Evolutionary conservation across 1,140 invertebrate genomes (phyloP).

Genomic region (Hormaphis cornu): DNA sequence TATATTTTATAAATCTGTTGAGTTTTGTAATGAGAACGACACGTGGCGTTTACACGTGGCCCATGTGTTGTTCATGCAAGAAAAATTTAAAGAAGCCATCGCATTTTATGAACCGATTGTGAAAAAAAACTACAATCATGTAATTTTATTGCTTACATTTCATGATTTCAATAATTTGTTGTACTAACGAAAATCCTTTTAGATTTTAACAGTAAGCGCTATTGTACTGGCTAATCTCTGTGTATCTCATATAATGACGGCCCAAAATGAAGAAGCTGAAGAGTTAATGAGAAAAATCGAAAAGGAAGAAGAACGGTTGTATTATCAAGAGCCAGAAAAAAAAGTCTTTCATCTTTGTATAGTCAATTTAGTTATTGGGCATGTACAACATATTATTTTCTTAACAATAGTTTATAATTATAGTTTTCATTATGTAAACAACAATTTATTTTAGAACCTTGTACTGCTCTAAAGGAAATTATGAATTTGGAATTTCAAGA

Average conservation of each 20-base stretch:
- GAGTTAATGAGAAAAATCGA: conserved; percentile 98
- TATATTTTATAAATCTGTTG: conserved; percentile 90
- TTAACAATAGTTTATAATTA: too few species aligned
- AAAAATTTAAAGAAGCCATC: conserved; percentile 96
- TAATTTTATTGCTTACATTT: conserved; percentile 40
- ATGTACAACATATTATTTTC: conserved; percentile 37
- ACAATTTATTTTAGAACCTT: conserved; percentile 66
- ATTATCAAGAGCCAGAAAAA: conserved; percentile 87
- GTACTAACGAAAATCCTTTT: not conserved
- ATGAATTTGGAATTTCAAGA: conserved; percentile 96
- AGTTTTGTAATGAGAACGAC: conserved; percentile 96
- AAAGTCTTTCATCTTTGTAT: conserved; percentile 97
- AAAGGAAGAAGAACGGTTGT: conserved; percentile 89
- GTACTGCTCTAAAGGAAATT: conserved; percentile 98
- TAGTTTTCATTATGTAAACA: too few species aligned
- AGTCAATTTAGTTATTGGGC: conserved; percentile 96
- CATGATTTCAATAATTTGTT: not conserved
- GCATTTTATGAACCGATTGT: conserved; percentile 98
- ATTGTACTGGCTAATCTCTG: conserved; percentile 97
- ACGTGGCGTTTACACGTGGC: conserved; percentile 96
- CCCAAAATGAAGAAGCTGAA: conserved; percentile 97
- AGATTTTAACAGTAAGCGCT: conserved; percentile 88
- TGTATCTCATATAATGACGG: conserved; percentile 98
- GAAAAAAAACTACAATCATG: conserved; percentile 91
- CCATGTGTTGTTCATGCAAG: conserved; percentile 98